Conservation (phyloP, 2,888 invertebrate genomes). For the Nasonovia ribisnigri region DNA sequence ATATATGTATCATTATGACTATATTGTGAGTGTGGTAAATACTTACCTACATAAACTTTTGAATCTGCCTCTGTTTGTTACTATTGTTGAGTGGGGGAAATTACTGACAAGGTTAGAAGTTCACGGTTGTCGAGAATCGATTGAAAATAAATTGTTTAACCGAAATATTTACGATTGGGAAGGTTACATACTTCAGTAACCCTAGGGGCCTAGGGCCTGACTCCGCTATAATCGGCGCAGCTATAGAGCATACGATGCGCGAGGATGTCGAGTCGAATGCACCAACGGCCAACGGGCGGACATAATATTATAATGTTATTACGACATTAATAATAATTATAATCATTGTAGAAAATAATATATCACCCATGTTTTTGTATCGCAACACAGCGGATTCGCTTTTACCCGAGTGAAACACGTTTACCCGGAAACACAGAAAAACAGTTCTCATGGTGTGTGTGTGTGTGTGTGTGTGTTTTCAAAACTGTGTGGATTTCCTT, state of each 20-base stretch:
- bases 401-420: not conserved
- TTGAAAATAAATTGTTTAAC: not conserved
- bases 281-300: not conserved
- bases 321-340: not conserved
- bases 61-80: not conserved
- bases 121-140: not conserved
- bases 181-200: not conserved
- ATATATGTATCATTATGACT: too few species aligned
- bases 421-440: constrained; percentile 42
- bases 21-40: not conserved
- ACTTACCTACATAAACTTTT: not conserved
- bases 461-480: not conserved
- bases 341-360: not conserved
- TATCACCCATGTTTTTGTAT: not conserved
- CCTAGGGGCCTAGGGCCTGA: not conserved
- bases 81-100: not conserved
- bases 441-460: not conserved
- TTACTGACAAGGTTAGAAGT: not conserved
- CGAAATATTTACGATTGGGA: not conserved
- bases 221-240: too few species aligned
- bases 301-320: not conserved
- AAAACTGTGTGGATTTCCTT: constrained; percentile 15
- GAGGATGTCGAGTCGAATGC: not conserved
- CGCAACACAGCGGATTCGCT: not conserved
- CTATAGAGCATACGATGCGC: not conserved